These are phyloP conservation scores for Lynx canadensis DNA, from an alignment of 2,113 vertebrate genomes.

Conservation along the genomic window DNA sequence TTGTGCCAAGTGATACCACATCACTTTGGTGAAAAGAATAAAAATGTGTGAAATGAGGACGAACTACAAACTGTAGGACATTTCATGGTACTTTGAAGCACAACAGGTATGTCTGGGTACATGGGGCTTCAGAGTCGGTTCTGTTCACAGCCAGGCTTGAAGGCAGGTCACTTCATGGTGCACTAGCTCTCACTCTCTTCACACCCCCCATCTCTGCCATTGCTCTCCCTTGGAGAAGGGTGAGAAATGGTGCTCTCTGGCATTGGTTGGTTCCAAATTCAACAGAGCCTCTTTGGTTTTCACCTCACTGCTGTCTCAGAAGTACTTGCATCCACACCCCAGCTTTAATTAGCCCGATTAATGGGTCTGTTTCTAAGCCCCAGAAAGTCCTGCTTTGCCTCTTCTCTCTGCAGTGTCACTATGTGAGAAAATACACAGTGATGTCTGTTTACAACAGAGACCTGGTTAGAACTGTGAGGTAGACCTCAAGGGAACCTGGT, in stretches of 20 bases:
- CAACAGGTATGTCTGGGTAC: background rate
- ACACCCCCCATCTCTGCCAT: fast-evolving
- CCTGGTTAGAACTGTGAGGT: background rate
- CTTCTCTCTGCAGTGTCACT: background rate
- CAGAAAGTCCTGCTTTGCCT: background rate
- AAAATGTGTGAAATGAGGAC: background rate
- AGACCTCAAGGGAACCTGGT: background rate
- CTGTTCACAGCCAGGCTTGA: background rate
- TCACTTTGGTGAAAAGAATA: background rate
- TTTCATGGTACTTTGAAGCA: background rate
- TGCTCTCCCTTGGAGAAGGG: background rate
- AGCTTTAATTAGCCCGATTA: background rate
- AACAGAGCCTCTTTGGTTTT: background rate
- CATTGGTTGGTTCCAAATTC: background rate
- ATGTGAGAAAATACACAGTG: background rate
- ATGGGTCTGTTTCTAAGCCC: background rate
- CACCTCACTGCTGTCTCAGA: background rate
- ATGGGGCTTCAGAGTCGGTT: background rate
- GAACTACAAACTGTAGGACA: background rate
- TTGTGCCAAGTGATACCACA: background rate
- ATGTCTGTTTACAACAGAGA: background rate
- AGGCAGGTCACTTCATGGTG: fast-evolving
- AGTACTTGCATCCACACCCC: background rate
- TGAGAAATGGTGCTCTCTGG: background rate
- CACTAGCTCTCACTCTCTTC: fast-evolving